A percentile compares a stretch with the other conserved stretches of the same genome.
These are phyloP conservation scores for Drosophila hamatofila DNA, from an alignment of 2,888 invertebrate species.

Conservation along the genomic window DNA sequence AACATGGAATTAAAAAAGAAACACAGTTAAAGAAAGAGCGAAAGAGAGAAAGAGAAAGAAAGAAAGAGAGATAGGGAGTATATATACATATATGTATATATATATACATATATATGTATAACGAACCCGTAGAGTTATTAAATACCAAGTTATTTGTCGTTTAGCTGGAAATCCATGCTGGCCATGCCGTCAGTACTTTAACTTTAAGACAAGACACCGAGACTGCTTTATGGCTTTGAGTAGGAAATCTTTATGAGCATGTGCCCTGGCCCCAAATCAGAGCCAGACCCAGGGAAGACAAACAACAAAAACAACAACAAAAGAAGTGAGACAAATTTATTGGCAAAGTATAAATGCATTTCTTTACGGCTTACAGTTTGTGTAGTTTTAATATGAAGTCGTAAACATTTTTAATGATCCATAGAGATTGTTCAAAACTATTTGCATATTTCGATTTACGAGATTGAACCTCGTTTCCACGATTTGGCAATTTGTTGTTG, in stretches of 20 bases:
- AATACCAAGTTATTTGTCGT: slow-evolving; percentile 81
- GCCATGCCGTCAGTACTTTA: slow-evolving; percentile 62
- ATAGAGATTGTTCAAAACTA: slow-evolving; percentile 56
- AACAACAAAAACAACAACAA: neutral
- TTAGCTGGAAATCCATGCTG: slow-evolving; percentile 77
- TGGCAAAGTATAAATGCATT: slow-evolving; percentile 71
- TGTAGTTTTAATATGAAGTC: slow-evolving; percentile 70
- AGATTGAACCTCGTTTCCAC: neutral
- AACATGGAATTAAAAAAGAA: slow-evolving; percentile 17
- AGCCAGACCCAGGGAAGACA: neutral
- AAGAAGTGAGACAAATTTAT: slow-evolving; percentile 68
- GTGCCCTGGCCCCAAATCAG: slow-evolving; percentile 30
- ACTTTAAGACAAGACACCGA: slow-evolving; percentile 62
- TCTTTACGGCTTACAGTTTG: slow-evolving; percentile 50
- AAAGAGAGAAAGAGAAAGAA: neutral
- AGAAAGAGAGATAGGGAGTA: neutral
- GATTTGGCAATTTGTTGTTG: slow-evolving; percentile 34
- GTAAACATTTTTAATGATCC: slow-evolving; percentile 73
- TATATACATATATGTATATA: too few species aligned
- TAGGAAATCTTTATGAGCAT: slow-evolving; percentile 77
- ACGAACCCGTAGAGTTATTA: slow-evolving; percentile 69
- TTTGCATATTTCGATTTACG: slow-evolving; percentile 66
- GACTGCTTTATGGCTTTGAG: slow-evolving; percentile 77
- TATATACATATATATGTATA: neutral
- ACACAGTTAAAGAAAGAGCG: neutral